Base-by-base conservation (phyloP, 2,797 vertebrate species). In the Rousettus madagascariensis region DNA sequence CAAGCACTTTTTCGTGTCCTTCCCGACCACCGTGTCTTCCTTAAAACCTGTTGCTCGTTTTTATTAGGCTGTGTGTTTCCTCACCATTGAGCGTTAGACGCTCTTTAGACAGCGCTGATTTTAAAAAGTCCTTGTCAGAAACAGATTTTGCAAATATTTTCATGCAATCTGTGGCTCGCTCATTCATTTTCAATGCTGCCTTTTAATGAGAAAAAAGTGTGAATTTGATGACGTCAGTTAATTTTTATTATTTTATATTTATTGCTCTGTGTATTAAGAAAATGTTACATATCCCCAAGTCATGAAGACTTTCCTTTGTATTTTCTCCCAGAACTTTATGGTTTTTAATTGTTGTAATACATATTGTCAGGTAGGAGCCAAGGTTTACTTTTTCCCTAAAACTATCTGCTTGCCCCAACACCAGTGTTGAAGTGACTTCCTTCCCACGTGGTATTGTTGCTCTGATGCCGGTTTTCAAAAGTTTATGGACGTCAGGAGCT, bases 1-100 rank as follows among this genome's bases (percentile, higher is more conserved):
- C 0, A 4, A 5, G 19, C 7, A 0, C 5, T 1, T 55, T 53
- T n/a, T 10, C 17, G 0, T 2, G 55, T 20, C 0, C 7, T 57
- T 51, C 11, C 19, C 19, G 69, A 15, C 28, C 53, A n/a, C 13
- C 22, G 6, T 24, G 0, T 36, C 41, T 69, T 59, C 22, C 9
- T 24, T 66, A 82, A 78, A 36, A 24, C 17, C 26, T 5, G 12
- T 36, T 20, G 3, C 63, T 86, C 30, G 6, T 72, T 55, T 61
- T n/a, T 15, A 77, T 72, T 77, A 26, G 16, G 15, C n/a, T 24
- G 4, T 33, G 69, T 53, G 11, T 8, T 28, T 55, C 24, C 33
- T 41, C 6, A 36, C 63, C 22, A 38, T 0, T 43, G 69, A 53
- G 33, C 2, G 41, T 43, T 53, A 46, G 38, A n/a, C 24, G 26